Conservation (phyloP, 2,113 vertebrate genomes). For the Ptilonorhynchus violaceus region DNA sequence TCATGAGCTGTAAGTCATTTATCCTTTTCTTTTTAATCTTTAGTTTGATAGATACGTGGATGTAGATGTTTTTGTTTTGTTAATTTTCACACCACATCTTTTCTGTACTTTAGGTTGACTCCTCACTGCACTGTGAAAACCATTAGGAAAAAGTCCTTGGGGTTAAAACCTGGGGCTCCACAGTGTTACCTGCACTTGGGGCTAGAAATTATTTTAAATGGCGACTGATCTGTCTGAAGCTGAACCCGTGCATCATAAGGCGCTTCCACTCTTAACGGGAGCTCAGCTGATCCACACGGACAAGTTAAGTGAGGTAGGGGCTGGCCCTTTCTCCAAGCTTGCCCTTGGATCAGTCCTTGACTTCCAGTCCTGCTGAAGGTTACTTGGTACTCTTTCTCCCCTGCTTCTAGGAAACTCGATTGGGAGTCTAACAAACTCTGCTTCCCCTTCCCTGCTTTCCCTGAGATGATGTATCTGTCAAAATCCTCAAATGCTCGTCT, state of each 20-base stretch:
- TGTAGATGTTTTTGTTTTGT: conserved; percentile 60
- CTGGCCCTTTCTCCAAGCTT: conserved; percentile 74
- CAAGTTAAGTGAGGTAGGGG: conserved; percentile 83
- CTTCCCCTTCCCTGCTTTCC: conserved; percentile 43
- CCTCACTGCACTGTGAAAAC: conserved; percentile 76
- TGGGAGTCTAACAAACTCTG: conserved; percentile 29
- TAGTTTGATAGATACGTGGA: conserved; percentile 32
- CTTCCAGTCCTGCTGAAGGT: conserved; percentile 64
- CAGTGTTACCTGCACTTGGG: conserved; percentile 74
- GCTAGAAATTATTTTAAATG: conserved; percentile 81
- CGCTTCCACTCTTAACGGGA: conserved; percentile 80
- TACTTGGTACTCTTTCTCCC: conserved; percentile 40
- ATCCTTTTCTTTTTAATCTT: conserved; percentile 34
- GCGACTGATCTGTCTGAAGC: conserved; percentile 80
- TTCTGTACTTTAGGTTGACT: conserved; percentile 82
- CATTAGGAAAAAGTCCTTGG: conserved; percentile 79
- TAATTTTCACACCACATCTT: conserved; percentile 79
- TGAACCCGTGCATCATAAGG: conserved; percentile 80
- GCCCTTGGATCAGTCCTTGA: conserved; percentile 74
- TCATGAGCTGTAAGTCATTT: conserved; percentile 38
- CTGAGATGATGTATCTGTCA: neutral
- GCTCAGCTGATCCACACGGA: conserved; percentile 80
- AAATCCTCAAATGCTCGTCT: neutral
- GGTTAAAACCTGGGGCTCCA: conserved; percentile 79
- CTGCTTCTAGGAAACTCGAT: conserved; percentile 16